Base-by-base conservation (phyloP, 2,797 vertebrate genomes). In the Yasuhikotakia modesta region DNA sequence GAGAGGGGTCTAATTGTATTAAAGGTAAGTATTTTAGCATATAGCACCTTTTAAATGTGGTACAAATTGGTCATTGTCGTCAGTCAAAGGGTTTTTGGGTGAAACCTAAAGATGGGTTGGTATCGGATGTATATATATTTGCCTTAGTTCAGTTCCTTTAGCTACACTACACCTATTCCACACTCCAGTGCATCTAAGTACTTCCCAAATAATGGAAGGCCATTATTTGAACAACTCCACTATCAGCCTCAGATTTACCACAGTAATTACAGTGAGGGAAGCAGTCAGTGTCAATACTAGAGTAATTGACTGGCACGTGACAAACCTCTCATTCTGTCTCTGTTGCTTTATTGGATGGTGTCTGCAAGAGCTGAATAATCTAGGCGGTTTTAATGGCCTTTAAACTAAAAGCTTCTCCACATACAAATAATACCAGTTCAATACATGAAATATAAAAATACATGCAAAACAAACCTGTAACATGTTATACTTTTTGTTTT, bases 1-100 rank as follows among this genome's bases (percentile, higher is more conserved):
- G 16, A 58, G n/a, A 22, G 12, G 27, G 46, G 74, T 48, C 30
- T 79, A 52, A 63, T 68, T 80, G 63, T 70, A 80, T 81, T 70
- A 76, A 85, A 78, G 19, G 52, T 60, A 30, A 66, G 43, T n/a
- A 22, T 61, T 63, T 75, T 16, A 21, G 39, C 32, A 3, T 39
- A 24, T 39, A 64, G 3, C 65, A 19, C 55, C 58, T 48, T 70
- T 64, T 21, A 48, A 66, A 57, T 19, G 10, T 57, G n/a, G 64
- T 61, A 57, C 39, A 74, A 48, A 30, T 63, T 70, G 22, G 48
- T 61, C 21, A 17, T 27, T 43, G 35, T 53, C 45, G 72, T 70
- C 66, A 70, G 73, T 67, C 65, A 71, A 75, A 65, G 5, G 22
- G 7, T 60, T 60, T 55, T 60, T 13, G 22, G 46, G 27, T 0